A percentile compares a stretch with the other conserved stretches of the same genome.
Evolutionary conservation across 2,888 invertebrate species (phyloP).

Genomic region (Lymantria dispar): DNA sequence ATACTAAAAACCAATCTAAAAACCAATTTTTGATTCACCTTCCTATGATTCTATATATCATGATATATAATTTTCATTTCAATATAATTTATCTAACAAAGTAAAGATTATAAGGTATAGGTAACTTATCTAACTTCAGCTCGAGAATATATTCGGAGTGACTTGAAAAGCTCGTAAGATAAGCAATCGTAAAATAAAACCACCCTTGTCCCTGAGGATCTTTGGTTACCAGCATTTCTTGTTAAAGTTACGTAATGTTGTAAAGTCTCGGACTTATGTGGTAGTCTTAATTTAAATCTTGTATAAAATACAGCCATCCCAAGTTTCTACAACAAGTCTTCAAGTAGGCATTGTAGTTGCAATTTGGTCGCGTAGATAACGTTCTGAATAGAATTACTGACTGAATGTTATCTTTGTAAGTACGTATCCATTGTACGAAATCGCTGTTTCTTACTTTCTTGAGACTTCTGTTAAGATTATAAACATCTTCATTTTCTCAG

Average conservation of each 20-base stretch:
- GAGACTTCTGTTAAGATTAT: neutral
- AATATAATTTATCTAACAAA: conserved; percentile 20
- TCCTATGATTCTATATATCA: neutral
- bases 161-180: conserved; percentile 23
- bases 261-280: conserved; percentile 21
- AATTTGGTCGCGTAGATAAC: neutral
- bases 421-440: neutral
- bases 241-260: conserved; percentile 13
- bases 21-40: too few relatives aligned
- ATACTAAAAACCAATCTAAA: too few relatives aligned
- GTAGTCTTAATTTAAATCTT: conserved; percentile 19
- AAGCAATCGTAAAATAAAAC: conserved; percentile 32
- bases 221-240: conserved; percentile 20
- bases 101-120: conserved; percentile 18
- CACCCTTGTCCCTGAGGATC: conserved; percentile 14
- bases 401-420: neutral
- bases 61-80: neutral
- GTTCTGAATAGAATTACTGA: neutral
- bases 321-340: conserved; percentile 15
- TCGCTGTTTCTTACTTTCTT: neutral
- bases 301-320: conserved; percentile 12
- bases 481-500: too few relatives aligned
- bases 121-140: conserved; percentile 28
- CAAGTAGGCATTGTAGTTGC: conserved; percentile 1
- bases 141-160: conserved; percentile 25